phyloP scores from a whole-genome alignment of 2,113 vertebrate species.

The Albula glossodonta region DNA sequence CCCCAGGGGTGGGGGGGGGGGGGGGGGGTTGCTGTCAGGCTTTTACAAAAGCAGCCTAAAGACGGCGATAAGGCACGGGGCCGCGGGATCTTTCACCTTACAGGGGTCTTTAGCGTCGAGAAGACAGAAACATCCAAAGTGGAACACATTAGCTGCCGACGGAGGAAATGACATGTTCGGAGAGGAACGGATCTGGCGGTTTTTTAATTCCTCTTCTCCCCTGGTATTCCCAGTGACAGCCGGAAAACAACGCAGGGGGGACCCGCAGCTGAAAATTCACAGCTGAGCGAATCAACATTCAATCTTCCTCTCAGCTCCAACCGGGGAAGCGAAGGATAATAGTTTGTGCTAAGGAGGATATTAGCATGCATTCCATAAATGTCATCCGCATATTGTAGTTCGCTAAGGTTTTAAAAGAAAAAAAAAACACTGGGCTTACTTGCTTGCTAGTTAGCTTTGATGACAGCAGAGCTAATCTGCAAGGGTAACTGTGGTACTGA shows the following conservation, averaged over 20 bases:
- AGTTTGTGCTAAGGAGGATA: slow-evolving; percentile 26
- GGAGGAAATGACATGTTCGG: background rate
- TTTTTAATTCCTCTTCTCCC: background rate
- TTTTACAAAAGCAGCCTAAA: slow-evolving; percentile 19
- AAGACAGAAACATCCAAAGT: slow-evolving; percentile 28
- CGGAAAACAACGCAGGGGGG: background rate
- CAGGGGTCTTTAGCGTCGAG: slow-evolving; percentile 25
- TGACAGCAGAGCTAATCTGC: background rate
- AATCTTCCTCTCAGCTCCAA: background rate
- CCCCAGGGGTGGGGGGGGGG: background rate
- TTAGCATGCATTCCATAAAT: background rate
- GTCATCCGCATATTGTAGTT: background rate
- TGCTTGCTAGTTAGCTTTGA: slow-evolving; percentile 5
- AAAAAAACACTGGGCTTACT: slow-evolving; percentile 1
- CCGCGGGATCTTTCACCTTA: slow-evolving; percentile 24
- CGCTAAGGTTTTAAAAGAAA: background rate
- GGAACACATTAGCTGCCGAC: slow-evolving; percentile 26
- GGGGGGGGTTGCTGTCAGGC: slow-evolving; percentile 21
- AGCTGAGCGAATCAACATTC: slow-evolving; percentile 2
- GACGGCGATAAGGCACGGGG: slow-evolving; percentile 28
- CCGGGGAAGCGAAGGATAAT: background rate
- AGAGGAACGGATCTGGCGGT: slow-evolving; percentile 14
- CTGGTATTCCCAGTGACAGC: background rate
- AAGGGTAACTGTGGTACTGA: background rate
- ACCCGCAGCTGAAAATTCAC: background rate